Base-by-base conservation (phyloP, 2,113 vertebrate genomes). In the Pterocles orientalis region DNA sequence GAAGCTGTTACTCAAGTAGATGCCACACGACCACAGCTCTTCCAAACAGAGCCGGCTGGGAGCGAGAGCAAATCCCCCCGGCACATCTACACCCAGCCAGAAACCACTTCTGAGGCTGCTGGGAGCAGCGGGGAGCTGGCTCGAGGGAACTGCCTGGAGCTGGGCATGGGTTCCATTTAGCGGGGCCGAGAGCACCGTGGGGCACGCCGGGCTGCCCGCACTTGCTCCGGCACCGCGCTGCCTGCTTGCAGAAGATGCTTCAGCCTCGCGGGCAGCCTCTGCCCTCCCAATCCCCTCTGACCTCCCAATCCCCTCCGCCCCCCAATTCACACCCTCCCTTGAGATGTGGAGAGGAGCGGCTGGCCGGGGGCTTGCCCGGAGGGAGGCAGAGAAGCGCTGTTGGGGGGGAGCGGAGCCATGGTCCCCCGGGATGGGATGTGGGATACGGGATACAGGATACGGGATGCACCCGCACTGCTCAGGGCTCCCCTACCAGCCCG, bases 91-190 rank as follows among this genome's bases (percentile, higher is more conserved):
- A 88, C 86, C 91, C 94, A 91, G 89, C 66, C 96, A 94, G 92
- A 97, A 97, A 96, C 73, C 96, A 97, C 94, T 97, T 97, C 79
- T 94, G 95, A 97, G 92, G 97, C 93, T 76, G 83, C 92, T 76
- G 71, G 36, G 91, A 89, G 88, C 94, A 85, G 95, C 26, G 2
- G 95, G 93, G 95, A 96, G 61, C 83, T 95, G 92, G 69, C 75
- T 81, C 4, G 9, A 90, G 92, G 90, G 92, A 96, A 19, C 69
- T 75, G 92, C 88, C 91, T 92, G 92, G 90, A 95, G 94, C 92
- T 12, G 26, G 95, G 54, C 12, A 4, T 34, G 84, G 92, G 82
- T 54, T 51, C 18, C 48, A 9, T 23, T 20, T 13, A n/a, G 77
- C 0, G 25, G 72, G 54, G 54, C 66, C 20, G 4, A 31, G 31